phyloP scores from a whole-genome alignment of 2,113 vertebrate species.

The Arothron firmamentum region DNA sequence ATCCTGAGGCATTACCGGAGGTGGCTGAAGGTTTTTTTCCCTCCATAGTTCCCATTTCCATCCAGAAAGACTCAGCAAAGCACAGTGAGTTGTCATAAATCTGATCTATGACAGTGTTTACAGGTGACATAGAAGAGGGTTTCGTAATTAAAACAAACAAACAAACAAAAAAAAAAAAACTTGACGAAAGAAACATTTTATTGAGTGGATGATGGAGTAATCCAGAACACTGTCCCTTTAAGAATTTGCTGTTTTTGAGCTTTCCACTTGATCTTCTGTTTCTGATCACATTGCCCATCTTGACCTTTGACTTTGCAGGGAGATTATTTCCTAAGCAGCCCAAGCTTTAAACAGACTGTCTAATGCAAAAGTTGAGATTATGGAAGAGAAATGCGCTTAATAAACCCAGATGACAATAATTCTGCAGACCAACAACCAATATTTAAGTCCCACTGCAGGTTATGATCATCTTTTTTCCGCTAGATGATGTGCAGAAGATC shows the following conservation, averaged over 20 bases:
- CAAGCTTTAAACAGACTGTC: constrained; percentile 5
- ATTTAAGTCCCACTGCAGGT: too few species aligned
- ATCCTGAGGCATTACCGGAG: constrained; percentile 12
- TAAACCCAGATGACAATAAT: background rate
- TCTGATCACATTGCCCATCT: background rate
- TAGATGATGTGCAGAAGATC: too few species aligned
- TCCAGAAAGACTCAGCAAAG: constrained; percentile 2
- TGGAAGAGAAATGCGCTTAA: background rate
- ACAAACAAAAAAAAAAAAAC: too few species aligned
- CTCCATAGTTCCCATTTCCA: background rate
- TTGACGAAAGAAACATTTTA: too few species aligned
- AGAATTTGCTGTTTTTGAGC: background rate
- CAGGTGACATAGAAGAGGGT: background rate
- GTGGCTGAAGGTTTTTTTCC: background rate
- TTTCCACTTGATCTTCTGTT: background rate
- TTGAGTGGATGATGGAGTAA: background rate
- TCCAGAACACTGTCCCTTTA: background rate
- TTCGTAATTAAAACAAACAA: too few species aligned
- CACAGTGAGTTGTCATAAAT: background rate
- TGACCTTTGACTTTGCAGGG: constrained; percentile 7
- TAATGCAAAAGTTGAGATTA: background rate
- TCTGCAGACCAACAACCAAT: too few species aligned
- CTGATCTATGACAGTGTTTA: background rate
- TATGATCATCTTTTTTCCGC: too few species aligned
- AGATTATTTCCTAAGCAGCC: constrained; percentile 14